Base-by-base conservation (phyloP, 2,888 invertebrate genomes). In the Anagyrus pseudococci region DNA sequence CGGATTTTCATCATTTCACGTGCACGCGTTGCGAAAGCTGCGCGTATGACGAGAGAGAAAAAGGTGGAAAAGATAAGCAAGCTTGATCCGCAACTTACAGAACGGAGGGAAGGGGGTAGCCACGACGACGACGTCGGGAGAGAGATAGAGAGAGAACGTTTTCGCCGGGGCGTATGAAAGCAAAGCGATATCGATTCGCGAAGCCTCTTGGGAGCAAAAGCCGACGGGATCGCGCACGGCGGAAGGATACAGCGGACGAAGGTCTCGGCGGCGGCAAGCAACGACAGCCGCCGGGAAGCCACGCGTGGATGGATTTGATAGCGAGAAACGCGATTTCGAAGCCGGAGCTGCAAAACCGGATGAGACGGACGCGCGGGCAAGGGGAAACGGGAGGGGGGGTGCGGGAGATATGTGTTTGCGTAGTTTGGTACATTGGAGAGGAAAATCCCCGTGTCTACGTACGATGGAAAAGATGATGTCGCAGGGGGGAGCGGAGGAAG, bases 271-370 rank as follows among this genome's bases (percentile, higher is more conserved):
- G n/a, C n/a, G n/a, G n/a, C n/a, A n/a, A n/a, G n/a, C n/a, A n/a
- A n/a, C n/a, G n/a, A n/a, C n/a, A n/a, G n/a, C n/a, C n/a, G n/a
- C n/a, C n/a, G 54, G 55, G 50, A 61, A 61, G 55, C 61, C 55
- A 26, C 59, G 48, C 61, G 55, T 48, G 60, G 48, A 55, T 44
- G 43, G 49, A 49, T 54, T 62, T 23, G 50, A 57, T 53, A 52
- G 61, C 22, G 17, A 56, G 56, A 57, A 49, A 10, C 53, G 48
- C 44, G 61, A 60, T 61, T 55, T 61, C 33, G 55, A 44, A 55
- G 61, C 49, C 56, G 52, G 52, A 62, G 62, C 52, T 48, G 52
- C 23, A 17, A 57, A 57, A 62, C 57, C 62, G 57, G 57, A 57
- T 62, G 43, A 47, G 46, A 44, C n/a, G n/a, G n/a, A n/a, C n/a